These are phyloP conservation scores for Sakesphorus luctuosus DNA, from an alignment of 2,113 vertebrate species.

Conservation along the genomic window DNA sequence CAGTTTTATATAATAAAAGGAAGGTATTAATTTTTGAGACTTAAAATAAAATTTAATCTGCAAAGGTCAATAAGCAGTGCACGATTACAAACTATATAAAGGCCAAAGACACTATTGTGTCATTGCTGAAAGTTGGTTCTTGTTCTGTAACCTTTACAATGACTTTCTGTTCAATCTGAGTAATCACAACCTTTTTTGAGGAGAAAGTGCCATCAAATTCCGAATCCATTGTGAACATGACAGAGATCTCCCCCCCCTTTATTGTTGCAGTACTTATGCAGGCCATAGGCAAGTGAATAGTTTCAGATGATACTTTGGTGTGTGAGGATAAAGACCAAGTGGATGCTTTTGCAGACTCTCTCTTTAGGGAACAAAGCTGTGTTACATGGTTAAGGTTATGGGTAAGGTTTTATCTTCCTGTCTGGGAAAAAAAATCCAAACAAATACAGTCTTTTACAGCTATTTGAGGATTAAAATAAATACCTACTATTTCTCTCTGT, in stretches of 20 bases:
- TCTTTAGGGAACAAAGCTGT: background rate
- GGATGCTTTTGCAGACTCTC: background rate
- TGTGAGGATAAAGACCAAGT: background rate
- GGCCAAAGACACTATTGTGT: background rate
- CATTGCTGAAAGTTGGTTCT: background rate
- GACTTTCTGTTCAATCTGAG: slow-evolving; percentile 28
- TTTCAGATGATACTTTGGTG: background rate
- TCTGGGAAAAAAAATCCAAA: background rate
- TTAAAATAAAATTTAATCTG: background rate
- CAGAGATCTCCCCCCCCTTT: background rate
- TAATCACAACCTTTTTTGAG: slow-evolving; percentile 32
- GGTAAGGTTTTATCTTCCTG: background rate
- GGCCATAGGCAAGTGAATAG: background rate
- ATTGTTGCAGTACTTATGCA: background rate
- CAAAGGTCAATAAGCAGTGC: slow-evolving; percentile 5
- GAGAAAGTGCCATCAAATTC: background rate
- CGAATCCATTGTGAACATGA: background rate
- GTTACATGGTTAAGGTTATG: background rate
- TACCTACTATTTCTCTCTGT: background rate
- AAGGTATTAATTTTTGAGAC: slow-evolving; percentile 9
- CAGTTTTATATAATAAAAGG: background rate
- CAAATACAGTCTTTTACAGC: background rate
- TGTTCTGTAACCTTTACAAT: slow-evolving; percentile 53
- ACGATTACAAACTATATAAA: background rate
- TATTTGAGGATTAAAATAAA: background rate